phyloP scores from a whole-genome alignment of 2,797 vertebrate species.

The Rhincodon typus region DNA sequence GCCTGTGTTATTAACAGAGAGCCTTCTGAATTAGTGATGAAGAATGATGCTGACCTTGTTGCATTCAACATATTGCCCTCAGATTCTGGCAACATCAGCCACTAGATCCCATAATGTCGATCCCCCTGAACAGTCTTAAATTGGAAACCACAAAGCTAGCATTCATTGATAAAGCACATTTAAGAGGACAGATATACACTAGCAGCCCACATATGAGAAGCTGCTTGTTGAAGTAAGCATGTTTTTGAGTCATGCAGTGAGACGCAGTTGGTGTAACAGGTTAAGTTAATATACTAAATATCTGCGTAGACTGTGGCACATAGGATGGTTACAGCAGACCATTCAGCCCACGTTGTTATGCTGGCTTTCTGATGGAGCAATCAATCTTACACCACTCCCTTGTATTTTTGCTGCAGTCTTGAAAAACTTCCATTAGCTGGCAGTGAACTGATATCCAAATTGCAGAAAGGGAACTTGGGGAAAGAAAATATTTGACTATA shows the following conservation, averaged over 20 bases:
- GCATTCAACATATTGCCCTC: neutral
- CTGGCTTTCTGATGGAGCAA: neutral
- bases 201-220: neutral
- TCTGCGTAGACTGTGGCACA: neutral
- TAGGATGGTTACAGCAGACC: too few relatives aligned
- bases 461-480: neutral
- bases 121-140: neutral
- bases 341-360: too few relatives aligned
- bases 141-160: neutral
- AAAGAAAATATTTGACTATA: neutral
- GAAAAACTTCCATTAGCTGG: too few relatives aligned
- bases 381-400: neutral
- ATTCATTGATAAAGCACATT: neutral
- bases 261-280: neutral
- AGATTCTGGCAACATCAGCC: neutral
- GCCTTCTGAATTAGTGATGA: neutral
- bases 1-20: neutral
- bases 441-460: neutral
- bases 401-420: too few relatives aligned
- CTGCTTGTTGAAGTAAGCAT: neutral
- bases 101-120: neutral
- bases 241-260: neutral
- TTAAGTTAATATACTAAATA: neutral
- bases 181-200: neutral
- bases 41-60: neutral